Evolutionary conservation across 2,888 invertebrate species (phyloP), one percentile per base, ranked within the genome.

Genomic region (Empis stercorea): DNA sequence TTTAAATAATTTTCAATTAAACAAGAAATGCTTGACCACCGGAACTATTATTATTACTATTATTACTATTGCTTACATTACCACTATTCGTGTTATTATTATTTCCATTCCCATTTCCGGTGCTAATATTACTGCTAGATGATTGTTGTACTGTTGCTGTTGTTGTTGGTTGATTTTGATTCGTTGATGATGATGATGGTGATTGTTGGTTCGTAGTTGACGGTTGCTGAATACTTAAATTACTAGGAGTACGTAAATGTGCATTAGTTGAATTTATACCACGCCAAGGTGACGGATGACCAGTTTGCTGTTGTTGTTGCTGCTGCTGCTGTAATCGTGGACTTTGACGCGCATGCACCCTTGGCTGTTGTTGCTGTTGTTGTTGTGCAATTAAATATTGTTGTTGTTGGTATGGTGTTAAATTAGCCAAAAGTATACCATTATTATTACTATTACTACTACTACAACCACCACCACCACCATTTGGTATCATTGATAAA

Each of bases 11-110:
- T 27, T 27, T 27, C 7, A 27, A 27, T 27, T 27, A 68, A 49
- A 67, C 68, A 55, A 68, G 60, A 57, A 67, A 67, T 48, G 67
- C 64, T 57, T 67, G 67, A 30, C 64, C 65, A 51, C 59, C 57
- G 50, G 59, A 56, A 51, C 56, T 55, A 57, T 59, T 59, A 56
- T 55, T 57, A 55, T 48, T 38, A 16, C 37, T 37, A 17, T 38
- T 38, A 17, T 17, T 38, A 38, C 17, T 38, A 38, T 4, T 38
- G 16, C 11, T 13, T 6, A 34, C n/a, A 38, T 17, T 38, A 38
- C 11, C 17, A 17, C 13, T 38, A 11, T 17, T 38, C 11, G 17
- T n/a, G 17, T 38, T 38, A 17, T 38, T 38, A 17, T 38, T 27
- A 27, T 27, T 27, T 27, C 23, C 23, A 27, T 9, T 27, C 6